Evolutionary conservation across 2,113 vertebrate genomes (phyloP).

Genomic region (Callithrix jacchus): DNA sequence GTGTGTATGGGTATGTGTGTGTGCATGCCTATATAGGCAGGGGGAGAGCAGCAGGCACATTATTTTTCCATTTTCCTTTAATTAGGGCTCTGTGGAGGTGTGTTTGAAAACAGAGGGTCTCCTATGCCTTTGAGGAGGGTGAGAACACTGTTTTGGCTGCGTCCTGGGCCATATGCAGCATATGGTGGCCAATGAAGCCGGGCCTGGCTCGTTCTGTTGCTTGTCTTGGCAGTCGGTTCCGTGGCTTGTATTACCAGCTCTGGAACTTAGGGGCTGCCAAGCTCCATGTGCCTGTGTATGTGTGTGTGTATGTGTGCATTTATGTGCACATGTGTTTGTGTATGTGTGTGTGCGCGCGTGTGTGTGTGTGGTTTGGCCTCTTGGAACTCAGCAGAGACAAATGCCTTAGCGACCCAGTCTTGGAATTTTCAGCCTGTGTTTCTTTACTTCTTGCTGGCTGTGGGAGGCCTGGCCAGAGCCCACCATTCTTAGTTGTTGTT

Average conservation of each 20-base stretch:
- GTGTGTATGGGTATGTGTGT: constrained; percentile 41
- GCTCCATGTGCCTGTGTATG: constrained; percentile 73
- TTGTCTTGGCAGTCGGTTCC: constrained; percentile 88
- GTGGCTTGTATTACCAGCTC: constrained; percentile 88
- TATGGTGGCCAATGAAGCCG: constrained; percentile 88
- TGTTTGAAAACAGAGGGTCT: constrained; percentile 90
- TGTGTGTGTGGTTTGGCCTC: constrained; percentile 80
- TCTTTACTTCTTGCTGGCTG: constrained; percentile 57
- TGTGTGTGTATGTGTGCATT: background rate
- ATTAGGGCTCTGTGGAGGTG: constrained; percentile 88
- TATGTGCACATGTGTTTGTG: background rate
- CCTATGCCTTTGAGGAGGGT: constrained; percentile 89
- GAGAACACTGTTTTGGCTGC: constrained; percentile 87
- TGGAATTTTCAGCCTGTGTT: constrained; percentile 78
- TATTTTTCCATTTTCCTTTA: constrained; percentile 89
- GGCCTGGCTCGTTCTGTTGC: constrained; percentile 87
- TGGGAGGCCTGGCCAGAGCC: constrained; percentile 46
- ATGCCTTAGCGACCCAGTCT: constrained; percentile 78
- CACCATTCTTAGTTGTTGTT: background rate
- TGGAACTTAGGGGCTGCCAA: constrained; percentile 88
- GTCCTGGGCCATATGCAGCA: constrained; percentile 87
- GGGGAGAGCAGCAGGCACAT: constrained; percentile 76
- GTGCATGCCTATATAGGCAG: constrained; percentile 52
- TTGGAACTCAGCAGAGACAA: constrained; percentile 81
- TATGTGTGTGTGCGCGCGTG: background rate